phyloP scores from a whole-genome alignment of 1,140 invertebrate genomes.

The Drosophila mojavensis region DNA sequence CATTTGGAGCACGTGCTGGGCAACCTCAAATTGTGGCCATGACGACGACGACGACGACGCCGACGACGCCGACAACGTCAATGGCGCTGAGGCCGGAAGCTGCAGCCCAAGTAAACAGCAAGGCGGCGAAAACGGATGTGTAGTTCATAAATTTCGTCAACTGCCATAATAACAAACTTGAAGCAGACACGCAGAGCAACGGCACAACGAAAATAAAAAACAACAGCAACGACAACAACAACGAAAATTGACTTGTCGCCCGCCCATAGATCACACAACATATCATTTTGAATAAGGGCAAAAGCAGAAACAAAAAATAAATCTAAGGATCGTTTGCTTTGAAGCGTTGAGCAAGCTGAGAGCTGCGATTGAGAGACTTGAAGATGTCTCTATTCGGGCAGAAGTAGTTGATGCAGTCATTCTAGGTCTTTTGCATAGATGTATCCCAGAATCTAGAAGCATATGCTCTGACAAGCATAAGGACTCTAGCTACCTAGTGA shows the following conservation, averaged over 20 bases:
- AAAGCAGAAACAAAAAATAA: neutral
- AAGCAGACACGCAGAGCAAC: slow-evolving; percentile 22
- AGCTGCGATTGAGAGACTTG: too few species aligned
- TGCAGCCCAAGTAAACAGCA: slow-evolving; percentile 67
- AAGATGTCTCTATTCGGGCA: too few species aligned
- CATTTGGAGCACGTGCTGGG: slow-evolving; percentile 65
- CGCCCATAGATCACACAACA: slow-evolving; percentile 67
- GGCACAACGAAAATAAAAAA: neutral
- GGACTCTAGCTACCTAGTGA: too few species aligned
- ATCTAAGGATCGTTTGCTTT: slow-evolving; percentile 16
- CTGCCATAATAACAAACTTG: slow-evolving; percentile 77
- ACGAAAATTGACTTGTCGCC: slow-evolving; percentile 71
- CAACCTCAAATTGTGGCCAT: slow-evolving; percentile 52
- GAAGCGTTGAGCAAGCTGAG: neutral
- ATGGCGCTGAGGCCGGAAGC: slow-evolving; percentile 46
- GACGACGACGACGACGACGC: slow-evolving; percentile 32
- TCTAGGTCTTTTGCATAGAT: too few species aligned
- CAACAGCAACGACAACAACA: neutral
- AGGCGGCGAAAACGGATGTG: slow-evolving; percentile 71
- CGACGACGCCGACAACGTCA: slow-evolving; percentile 16
- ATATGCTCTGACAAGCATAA: too few species aligned
- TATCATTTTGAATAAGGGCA: slow-evolving; percentile 39
- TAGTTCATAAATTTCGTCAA: slow-evolving; percentile 82
- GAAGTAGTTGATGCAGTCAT: too few species aligned
- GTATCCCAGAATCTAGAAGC: too few species aligned